phyloP scores from a whole-genome alignment of 64 coral and sea anemone species.

The Porites australiensis region DNA sequence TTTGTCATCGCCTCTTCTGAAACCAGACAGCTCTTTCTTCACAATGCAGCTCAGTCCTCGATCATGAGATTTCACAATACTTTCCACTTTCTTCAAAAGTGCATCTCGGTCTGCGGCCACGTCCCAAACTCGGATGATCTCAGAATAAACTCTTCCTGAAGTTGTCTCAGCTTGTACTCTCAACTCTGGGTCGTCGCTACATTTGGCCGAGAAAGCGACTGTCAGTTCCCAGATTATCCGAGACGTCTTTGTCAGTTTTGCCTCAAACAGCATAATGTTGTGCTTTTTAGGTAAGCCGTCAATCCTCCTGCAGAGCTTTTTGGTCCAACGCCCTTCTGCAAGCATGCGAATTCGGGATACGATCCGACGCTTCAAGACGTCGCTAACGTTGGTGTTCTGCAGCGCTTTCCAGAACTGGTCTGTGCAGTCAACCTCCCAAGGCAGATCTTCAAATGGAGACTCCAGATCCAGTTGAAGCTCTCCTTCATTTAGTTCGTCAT shows the following conservation, averaged over 20 bases:
- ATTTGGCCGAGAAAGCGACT: conserved; percentile 70
- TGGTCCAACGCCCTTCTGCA: conserved; percentile 68
- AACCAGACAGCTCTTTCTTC: conserved; percentile 68
- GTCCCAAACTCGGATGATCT: conserved; percentile 83
- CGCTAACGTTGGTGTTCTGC: conserved; percentile 34
- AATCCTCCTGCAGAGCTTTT: conserved; percentile 55
- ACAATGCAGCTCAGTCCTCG: conserved; percentile 70
- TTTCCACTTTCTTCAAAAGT: conserved; percentile 58
- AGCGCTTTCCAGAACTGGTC: conserved; percentile 69
- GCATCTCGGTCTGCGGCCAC: conserved; percentile 65
- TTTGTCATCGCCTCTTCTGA: conserved; percentile 19
- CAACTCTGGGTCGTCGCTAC: conserved; percentile 64
- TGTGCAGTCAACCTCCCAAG: conserved; percentile 82
- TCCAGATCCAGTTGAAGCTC: conserved; percentile 12
- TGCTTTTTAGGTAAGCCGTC: conserved; percentile 41
- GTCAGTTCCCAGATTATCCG: conserved; percentile 76
- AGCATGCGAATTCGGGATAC: conserved; percentile 68
- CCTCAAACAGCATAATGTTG: conserved; percentile 68
- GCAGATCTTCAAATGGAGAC: conserved; percentile 70
- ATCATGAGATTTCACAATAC: conserved; percentile 69
- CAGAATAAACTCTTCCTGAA: conserved; percentile 64
- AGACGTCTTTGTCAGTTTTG: conserved; percentile 44
- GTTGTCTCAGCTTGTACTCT: conserved; percentile 33
- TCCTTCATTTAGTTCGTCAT: conserved; percentile 19
- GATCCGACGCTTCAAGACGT: conserved; percentile 48